Base-by-base conservation (phyloP, 2,797 vertebrate genomes). In the Rhinichthys osculus region DNA sequence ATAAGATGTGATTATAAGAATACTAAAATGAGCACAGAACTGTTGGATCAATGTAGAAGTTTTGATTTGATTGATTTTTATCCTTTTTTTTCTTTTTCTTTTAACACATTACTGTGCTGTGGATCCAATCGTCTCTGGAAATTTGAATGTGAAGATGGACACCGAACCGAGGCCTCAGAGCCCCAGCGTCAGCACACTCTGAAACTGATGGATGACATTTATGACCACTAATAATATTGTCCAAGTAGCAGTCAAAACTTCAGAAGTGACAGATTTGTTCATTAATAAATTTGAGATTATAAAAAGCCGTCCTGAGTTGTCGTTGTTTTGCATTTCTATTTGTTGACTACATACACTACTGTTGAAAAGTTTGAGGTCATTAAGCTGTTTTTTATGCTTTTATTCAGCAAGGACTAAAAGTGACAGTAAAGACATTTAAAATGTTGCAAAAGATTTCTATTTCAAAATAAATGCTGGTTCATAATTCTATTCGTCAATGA, bases 251-350 rank as follows among this genome's bases (percentile, higher is more conserved):
- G 89, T 92, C 90, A 91, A 91, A 90, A 90, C 92, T 90, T 92
- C 93, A 90, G 94, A 95, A 94, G 94, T 95, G 93, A 95, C 95
- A 91, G 91, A 92, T 89, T 90, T 93, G 91, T 85, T 93, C 94
- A 94, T 95, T 92, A 96, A 94, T 96, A 96, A 95, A 95, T 91
- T 92, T 94, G 91, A 94, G 94, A 93, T 92, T 90, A 7, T 91
- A 50, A 82, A 52, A 59, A 83, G 88, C 64, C 5, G 7, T 73
- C 14, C 1, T 64, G 42, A 1, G 13, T 11, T 66, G 50, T 23
- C 35, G 30, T 82, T 52, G 27, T 47, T 47, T 81, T 33, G 30
- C 3, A 14, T 21, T 52, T 52, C 33, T 11, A 17, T 19, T 17
- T 70, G 19, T 23, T 38, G 19, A 62, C 10, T 27, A 2, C 4